Evolutionary conservation across 1,140 invertebrate genomes (phyloP), one percentile per base, ranked within the genome.

Genomic region (Zaprionus capensis): DNA sequence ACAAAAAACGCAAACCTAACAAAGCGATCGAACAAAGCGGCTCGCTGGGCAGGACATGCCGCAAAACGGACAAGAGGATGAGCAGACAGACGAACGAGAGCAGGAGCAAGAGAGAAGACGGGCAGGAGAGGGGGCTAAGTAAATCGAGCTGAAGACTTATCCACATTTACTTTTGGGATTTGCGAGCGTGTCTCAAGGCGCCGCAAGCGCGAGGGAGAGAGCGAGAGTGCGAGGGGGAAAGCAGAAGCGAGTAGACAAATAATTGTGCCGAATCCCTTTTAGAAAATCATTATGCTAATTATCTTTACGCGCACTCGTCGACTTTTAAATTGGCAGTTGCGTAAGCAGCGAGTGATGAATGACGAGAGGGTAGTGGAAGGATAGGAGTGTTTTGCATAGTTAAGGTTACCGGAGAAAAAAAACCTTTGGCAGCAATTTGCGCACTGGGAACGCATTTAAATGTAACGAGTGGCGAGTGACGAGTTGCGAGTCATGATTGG

Each of bases 11-110:
- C 57, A 69, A 57, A 44, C 24, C 70, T 26, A 75, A 77, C 70
- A 73, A 77, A 77, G 70, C 74, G 67, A 38, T 63, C 58, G 24
- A 58, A 75, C 72, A 75, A 71, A 76, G 71, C 71, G 64, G 46
- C 63, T 51, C 53, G 64, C 36, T 38, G 15, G 28, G 22, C 72
- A 67, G 70, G 72, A 75, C 72, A 66, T 69, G 71, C 57, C 68
- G 66, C 71, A 34, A 24, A 63, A 65, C 55, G 46, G 63, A 67
- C 64, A n/a, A 22, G 36, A 58, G 34, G 46, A 22, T 20, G 51
- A 22, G 31, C 38, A 17, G 15, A 22, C 31, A 57, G 44, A 56
- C 22, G 12, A 28, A 11, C 20, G 15, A 44, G 57, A 31, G 7
- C 22, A 26, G 31, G 20, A 11, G n/a, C 20, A 22, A 17, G 3